A percentile compares a stretch with the other conserved stretches of the same genome.
Conservation (phyloP, 2,888 invertebrate genomes). For the Petrophora chlorosata region DNA sequence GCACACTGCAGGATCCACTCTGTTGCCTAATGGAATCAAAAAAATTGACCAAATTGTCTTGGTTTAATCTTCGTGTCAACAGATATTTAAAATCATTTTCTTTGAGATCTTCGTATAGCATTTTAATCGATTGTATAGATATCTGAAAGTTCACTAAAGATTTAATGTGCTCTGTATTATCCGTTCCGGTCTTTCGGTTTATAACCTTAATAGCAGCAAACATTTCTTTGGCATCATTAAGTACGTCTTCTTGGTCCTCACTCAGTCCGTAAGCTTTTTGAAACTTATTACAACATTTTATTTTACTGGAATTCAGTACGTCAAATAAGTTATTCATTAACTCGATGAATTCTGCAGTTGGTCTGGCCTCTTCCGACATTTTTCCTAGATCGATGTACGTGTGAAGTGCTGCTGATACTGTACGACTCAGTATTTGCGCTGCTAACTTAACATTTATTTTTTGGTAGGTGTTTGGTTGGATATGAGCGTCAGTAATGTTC, state of each 20-base stretch:
- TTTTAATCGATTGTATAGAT: slow-evolving; percentile 24
- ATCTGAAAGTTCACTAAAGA: slow-evolving; percentile 26
- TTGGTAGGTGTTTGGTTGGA: slow-evolving; percentile 34
- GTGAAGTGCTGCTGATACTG: slow-evolving; percentile 24
- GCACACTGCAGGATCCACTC: slow-evolving; percentile 18
- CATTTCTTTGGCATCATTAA: slow-evolving; percentile 5
- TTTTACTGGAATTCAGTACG: slow-evolving; percentile 28
- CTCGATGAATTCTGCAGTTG: slow-evolving; percentile 26
- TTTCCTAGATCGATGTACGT: slow-evolving; percentile 22
- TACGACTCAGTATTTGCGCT: slow-evolving; percentile 27
- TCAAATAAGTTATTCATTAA: slow-evolving; percentile 31
- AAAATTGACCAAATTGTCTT: slow-evolving; percentile 24
- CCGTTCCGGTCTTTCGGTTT: background rate
- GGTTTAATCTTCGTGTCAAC: slow-evolving; percentile 25
- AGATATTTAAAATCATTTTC: slow-evolving; percentile 19
- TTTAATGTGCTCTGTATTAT: slow-evolving; percentile 1
- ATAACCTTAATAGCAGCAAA: slow-evolving; percentile 12
- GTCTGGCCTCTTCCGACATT: slow-evolving; percentile 21
- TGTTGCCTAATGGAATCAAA: slow-evolving; percentile 18
- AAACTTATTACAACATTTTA: slow-evolving; percentile 15
- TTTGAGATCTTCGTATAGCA: slow-evolving; percentile 25
- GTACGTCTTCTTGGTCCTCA: background rate
- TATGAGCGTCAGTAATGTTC: slow-evolving; percentile 35
- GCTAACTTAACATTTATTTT: slow-evolving; percentile 33
- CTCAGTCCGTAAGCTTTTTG: slow-evolving; percentile 19